These are phyloP conservation scores for Ditula angustiorana DNA, from an alignment of 2,888 invertebrate species.

Conservation along the genomic window DNA sequence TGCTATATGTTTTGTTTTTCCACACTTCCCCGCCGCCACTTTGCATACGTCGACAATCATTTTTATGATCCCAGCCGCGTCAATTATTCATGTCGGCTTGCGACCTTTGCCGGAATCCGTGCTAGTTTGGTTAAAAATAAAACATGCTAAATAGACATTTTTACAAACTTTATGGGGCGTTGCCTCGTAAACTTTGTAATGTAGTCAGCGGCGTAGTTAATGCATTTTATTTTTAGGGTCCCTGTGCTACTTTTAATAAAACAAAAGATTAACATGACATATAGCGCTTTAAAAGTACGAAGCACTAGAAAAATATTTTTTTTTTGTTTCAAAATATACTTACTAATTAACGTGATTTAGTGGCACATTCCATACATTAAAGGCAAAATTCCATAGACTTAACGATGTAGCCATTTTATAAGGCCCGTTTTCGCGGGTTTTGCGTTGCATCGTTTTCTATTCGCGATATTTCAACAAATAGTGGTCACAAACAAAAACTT, in stretches of 20 bases:
- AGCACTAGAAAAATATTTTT: not conserved
- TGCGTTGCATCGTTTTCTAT: too few relatives aligned
- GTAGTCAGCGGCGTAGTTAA: not conserved
- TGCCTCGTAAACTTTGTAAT: conserved; percentile 30
- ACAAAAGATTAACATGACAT: not conserved
- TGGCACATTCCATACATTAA: too few relatives aligned
- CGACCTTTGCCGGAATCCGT: conserved; percentile 32
- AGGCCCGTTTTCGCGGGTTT: too few relatives aligned
- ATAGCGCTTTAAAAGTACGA: too few relatives aligned
- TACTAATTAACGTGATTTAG: too few relatives aligned
- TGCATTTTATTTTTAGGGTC: not conserved
- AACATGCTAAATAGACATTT: conserved; percentile 35
- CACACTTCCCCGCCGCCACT: too few relatives aligned
- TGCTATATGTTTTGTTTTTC: too few relatives aligned
- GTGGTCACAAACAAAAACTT: too few relatives aligned
- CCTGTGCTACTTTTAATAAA: not conserved
- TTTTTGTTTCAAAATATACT: too few relatives aligned
- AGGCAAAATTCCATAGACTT: too few relatives aligned
- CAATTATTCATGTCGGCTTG: conserved; percentile 23
- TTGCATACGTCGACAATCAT: conserved; percentile 9
- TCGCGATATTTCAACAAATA: too few relatives aligned
- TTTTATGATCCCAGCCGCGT: conserved; percentile 18
- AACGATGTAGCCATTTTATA: too few relatives aligned
- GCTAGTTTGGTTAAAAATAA: conserved; percentile 36
- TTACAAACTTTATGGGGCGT: conserved; percentile 31